phyloP scores from a whole-genome alignment of 2,797 vertebrate genomes.

The Basileuterus tristriatus region DNA sequence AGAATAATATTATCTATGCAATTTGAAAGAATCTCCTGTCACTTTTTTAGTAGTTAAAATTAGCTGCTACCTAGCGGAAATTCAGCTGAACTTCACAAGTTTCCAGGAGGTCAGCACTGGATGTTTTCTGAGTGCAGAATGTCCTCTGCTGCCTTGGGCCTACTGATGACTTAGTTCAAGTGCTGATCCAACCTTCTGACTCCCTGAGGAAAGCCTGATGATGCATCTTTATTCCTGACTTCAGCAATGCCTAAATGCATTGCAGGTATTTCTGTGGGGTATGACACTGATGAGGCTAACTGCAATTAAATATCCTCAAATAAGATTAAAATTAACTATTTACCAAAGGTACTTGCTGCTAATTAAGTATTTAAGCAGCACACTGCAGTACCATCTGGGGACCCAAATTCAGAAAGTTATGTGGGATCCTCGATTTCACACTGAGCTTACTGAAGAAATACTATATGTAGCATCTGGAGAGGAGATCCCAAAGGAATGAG shows the following conservation, averaged over 20 bases:
- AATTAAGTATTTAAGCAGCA: not conserved
- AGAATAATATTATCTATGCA: not conserved
- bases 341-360: conserved; percentile 1
- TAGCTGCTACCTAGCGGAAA: not conserved
- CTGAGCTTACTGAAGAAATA: not conserved
- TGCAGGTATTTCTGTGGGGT: not conserved
- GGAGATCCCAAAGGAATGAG: not conserved
- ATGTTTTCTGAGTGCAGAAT: not conserved
- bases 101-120: not conserved
- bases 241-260: not conserved
- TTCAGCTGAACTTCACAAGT: not conserved
- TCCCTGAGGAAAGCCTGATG: not conserved
- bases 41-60: not conserved
- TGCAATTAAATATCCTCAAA: conserved; percentile 3
- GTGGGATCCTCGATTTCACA: not conserved
- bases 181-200: not conserved
- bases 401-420: not conserved
- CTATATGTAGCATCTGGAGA: not conserved
- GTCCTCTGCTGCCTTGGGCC: not conserved
- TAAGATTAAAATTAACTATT: conserved; percentile 8
- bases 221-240: not conserved
- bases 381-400: not conserved
- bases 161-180: not conserved
- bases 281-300: not conserved
- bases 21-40: not conserved